Evolutionary conservation across 2,113 vertebrate genomes (phyloP).

Genomic region (Aramus guarauna): DNA sequence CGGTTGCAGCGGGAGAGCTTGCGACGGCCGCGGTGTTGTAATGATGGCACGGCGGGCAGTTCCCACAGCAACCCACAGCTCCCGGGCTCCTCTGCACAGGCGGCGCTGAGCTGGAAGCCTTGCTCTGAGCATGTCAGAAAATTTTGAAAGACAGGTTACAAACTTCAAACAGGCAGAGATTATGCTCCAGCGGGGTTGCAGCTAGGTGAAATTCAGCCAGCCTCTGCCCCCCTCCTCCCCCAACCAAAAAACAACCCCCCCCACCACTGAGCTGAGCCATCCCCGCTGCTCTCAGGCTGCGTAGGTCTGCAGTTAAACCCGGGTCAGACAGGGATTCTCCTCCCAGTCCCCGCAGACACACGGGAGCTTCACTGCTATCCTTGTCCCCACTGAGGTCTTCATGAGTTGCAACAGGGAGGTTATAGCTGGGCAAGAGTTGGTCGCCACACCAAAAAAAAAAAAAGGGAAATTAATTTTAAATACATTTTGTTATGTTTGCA

Average conservation of each 20-base stretch:
- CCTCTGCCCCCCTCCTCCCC: background rate
- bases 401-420: background rate
- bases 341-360: background rate
- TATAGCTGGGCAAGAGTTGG: background rate
- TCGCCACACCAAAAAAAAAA: background rate
- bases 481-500: background rate
- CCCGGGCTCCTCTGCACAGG: background rate
- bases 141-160: background rate
- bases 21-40: background rate
- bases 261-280: background rate
- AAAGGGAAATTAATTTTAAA: background rate
- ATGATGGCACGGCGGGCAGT: background rate
- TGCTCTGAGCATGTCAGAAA: background rate
- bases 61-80: background rate
- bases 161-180: background rate
- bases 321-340: background rate
- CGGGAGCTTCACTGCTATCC: background rate
- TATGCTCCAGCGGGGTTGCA: background rate
- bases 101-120: background rate
- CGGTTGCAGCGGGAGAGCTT: background rate
- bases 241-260: background rate
- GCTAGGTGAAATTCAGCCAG: background rate
- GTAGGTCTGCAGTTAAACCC: background rate
- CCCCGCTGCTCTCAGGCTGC: background rate
- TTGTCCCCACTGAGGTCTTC: background rate